These are phyloP conservation scores for Gila robusta DNA, from an alignment of 2,797 vertebrate species.

Conservation along the genomic window DNA sequence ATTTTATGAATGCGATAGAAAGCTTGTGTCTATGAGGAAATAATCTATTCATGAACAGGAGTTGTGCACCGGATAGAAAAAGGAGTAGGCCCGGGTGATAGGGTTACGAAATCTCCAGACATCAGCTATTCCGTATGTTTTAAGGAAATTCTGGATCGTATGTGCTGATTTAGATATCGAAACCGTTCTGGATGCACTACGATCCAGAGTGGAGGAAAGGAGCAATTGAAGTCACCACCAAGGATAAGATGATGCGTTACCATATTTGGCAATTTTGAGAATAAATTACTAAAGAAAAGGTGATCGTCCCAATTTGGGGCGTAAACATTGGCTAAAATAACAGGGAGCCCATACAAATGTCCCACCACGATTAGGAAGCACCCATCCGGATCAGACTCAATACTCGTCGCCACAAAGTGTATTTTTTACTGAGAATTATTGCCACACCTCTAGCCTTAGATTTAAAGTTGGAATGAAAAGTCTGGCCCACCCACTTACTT, in stretches of 20 bases:
- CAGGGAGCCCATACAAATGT: background rate
- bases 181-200: background rate
- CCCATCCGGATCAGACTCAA: background rate
- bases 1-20: background rate
- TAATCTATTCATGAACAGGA: background rate
- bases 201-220: background rate
- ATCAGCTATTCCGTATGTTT: conserved; percentile 3
- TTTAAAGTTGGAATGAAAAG: conserved; percentile 24
- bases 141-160: conserved; percentile 11
- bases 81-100: background rate
- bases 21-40: background rate
- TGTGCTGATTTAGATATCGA: background rate
- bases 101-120: conserved; percentile 16
- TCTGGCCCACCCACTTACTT: conserved; percentile 2
- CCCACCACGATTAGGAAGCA: background rate
- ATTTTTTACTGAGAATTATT: conserved; percentile 2
- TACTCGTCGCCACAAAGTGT: background rate
- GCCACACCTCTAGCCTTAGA: conserved; percentile 13
- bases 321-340: background rate
- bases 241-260: too few relatives aligned
- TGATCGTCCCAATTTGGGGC: background rate
- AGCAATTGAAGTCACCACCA: too few relatives aligned
- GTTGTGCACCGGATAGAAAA: conserved; percentile 17
- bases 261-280: background rate
- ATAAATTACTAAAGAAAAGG: background rate